phyloP scores from a whole-genome alignment of 2,888 invertebrate species.

The Cheilosia grossa region DNA sequence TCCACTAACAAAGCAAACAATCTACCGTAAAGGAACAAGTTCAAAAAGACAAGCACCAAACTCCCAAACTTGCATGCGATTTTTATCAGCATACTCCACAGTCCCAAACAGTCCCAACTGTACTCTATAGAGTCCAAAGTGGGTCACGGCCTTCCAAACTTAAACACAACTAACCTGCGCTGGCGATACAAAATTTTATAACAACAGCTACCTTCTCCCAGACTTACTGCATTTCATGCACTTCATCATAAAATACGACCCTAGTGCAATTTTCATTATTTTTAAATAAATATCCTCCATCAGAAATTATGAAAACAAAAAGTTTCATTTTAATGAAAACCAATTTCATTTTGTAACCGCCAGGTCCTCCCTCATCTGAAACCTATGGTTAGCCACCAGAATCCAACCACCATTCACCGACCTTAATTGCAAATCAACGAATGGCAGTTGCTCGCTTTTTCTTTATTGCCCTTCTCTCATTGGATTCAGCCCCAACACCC shows the following conservation, averaged over 20 bases:
- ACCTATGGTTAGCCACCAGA: conserved; percentile 1
- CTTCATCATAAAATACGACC: conserved; percentile 19
- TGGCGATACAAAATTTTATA: background rate
- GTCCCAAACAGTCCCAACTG: too few species aligned
- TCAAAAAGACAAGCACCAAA: too few species aligned
- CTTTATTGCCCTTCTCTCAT: conserved; percentile 16
- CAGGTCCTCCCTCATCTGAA: background rate
- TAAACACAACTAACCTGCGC: background rate
- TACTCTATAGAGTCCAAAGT: background rate
- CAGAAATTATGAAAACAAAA: conserved; percentile 53
- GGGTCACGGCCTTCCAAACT: background rate
- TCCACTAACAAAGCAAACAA: too few species aligned
- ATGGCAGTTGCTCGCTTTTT: conserved; percentile 14
- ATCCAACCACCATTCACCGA: conserved; percentile 20
- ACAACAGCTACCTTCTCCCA: background rate
- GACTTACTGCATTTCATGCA: background rate
- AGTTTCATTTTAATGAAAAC: conserved; percentile 59
- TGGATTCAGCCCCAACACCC: background rate
- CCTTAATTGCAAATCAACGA: conserved; percentile 54
- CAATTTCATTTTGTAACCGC: conserved; percentile 33
- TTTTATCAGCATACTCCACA: too few species aligned
- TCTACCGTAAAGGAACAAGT: too few species aligned
- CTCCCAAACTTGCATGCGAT: too few species aligned
- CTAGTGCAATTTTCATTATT: conserved; percentile 38
- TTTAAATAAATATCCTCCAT: conserved; percentile 50